Conservation (phyloP, 2,113 vertebrate species). For the Meles meles region DNA sequence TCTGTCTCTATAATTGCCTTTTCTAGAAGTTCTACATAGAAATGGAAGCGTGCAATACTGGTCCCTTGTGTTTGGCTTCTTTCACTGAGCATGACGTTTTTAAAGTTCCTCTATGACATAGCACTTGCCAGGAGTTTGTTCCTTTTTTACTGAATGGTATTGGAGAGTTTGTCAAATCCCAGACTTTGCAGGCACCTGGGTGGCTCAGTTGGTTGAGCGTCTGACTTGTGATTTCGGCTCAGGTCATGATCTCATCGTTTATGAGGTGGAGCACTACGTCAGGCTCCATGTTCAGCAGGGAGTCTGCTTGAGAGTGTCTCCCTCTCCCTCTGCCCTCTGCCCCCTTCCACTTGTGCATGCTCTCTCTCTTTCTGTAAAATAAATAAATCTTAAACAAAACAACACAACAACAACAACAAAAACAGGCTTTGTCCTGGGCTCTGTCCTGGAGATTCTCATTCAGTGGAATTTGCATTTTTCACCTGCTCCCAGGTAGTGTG, state of each 20-base stretch:
- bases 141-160: background rate
- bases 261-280: rapidly evolving
- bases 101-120: background rate
- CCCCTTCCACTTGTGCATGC: background rate
- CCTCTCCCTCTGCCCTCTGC: background rate
- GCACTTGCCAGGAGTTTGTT: background rate
- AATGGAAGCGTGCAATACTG: background rate
- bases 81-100: background rate
- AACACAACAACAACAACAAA: background rate
- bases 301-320: background rate
- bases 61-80: background rate
- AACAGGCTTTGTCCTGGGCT: background rate
- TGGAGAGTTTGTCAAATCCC: background rate
- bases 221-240: background rate
- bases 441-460: background rate
- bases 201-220: background rate
- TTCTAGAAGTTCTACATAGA: background rate
- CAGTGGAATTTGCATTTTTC: background rate
- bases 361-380: background rate
- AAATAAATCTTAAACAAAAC: background rate
- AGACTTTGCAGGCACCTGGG: background rate
- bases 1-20: background rate
- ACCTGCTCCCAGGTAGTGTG: background rate
- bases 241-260: background rate
- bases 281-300: background rate